These are phyloP conservation scores for Casuarius casuarius DNA, from an alignment of 2,113 vertebrate genomes.

Conservation along the genomic window DNA sequence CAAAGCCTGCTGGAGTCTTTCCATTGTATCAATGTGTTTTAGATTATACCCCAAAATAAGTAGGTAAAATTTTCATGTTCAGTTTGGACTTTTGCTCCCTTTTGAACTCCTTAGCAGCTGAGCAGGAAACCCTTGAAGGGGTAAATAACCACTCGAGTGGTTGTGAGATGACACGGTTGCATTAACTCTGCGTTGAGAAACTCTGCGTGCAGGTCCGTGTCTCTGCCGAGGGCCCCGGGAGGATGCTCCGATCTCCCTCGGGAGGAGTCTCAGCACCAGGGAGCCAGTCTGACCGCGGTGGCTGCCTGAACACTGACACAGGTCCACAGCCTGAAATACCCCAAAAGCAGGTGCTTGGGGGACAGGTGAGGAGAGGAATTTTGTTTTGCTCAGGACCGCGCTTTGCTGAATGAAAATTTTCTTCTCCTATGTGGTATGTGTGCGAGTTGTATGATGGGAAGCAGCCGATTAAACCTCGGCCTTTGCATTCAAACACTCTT, in stretches of 20 bases:
- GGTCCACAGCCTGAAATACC: background rate
- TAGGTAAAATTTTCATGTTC: background rate
- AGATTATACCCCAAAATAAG: slow-evolving; percentile 7
- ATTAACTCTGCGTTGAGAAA: slow-evolving; percentile 28
- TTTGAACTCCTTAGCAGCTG: slow-evolving; percentile 19
- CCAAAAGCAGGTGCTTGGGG: background rate
- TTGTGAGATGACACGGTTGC: slow-evolving; percentile 45
- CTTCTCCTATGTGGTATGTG: accelerated
- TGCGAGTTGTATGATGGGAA: background rate
- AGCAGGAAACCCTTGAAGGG: background rate
- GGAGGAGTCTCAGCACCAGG: background rate
- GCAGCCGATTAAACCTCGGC: background rate
- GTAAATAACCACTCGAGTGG: slow-evolving; percentile 40
- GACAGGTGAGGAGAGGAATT: background rate
- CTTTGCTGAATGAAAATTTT: background rate
- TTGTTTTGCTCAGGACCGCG: background rate
- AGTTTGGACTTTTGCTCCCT: background rate
- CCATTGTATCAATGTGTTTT: background rate
- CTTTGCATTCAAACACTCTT: background rate
- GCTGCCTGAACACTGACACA: background rate
- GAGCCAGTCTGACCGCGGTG: background rate
- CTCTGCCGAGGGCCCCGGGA: background rate
- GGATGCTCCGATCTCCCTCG: background rate
- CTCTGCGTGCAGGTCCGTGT: background rate
- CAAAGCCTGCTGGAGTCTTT: slow-evolving; percentile 29